Base-by-base conservation (phyloP, 2,113 vertebrate species). In the Alces alces region DNA sequence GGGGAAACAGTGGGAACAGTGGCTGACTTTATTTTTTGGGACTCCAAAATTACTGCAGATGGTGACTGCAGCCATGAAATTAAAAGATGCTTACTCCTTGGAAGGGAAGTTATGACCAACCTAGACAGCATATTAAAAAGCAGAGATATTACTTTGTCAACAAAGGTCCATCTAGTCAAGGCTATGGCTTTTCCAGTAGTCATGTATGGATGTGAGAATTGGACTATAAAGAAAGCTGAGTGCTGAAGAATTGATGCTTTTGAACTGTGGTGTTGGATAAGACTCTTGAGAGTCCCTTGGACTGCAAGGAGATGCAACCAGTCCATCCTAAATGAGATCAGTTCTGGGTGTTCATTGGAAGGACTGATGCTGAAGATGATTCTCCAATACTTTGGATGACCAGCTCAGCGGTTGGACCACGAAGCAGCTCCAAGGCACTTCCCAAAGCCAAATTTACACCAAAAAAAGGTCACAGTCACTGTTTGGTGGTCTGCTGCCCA, bases 221-320 rank as follows among this genome's bases (percentile, higher is more conserved):
- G n/a, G n/a, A 70, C 64, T 70, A 0, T 70, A 1, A 70, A 70
- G 64, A 36, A 36, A 21, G n/a, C 64, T 70, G 64, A 36, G n/a
- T 0, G 0, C n/a, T 8, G 0, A 70, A 36, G n/a, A 21, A 70
- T 21, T 70, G n/a, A 70, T 70, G n/a, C 9, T 70, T 70, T 70
- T 70, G 64, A 36, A 70, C 64, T 36, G n/a, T 70, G 64, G n/a
- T 36, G 17, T 70, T 70, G 17, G 9, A 21, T 0, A 70, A 36
- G 64, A 70, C n/a, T 70, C 17, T 36, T 70, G 17, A 36, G 21
- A 70, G n/a, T 10, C n/a, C 17, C 64, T 21, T 70, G 19, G 64
- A 70, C 17, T 36, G 17, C n/a, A 36, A 70, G 64, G 19, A 70
- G n/a, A 70, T 70, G 17, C 64, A 11, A 70, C 17, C n/a, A 36